Conservation (phyloP, 2,888 invertebrate species). For the Meiosimyza decipiens region DNA sequence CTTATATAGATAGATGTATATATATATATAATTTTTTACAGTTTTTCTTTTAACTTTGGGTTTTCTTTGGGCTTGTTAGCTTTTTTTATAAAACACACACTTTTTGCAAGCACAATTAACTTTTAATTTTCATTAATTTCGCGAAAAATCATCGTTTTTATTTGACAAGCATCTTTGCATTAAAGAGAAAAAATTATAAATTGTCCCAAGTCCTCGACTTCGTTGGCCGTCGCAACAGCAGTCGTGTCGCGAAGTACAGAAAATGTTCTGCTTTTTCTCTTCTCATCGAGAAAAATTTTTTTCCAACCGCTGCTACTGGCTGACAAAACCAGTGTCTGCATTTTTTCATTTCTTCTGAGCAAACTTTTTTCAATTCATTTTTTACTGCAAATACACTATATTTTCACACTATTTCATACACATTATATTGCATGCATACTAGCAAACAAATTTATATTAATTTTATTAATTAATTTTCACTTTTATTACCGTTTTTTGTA, state of each 20-base stretch:
- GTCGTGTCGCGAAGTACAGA: constrained; percentile 61
- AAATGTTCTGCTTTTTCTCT: constrained; percentile 51
- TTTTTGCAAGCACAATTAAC: not conserved
- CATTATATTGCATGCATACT: constrained; percentile 51
- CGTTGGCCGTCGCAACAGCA: constrained; percentile 47
- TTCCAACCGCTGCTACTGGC: constrained; percentile 30
- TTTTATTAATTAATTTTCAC: constrained; percentile 55
- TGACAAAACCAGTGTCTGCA: constrained; percentile 39
- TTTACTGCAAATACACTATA: constrained; percentile 53
- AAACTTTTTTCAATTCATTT: constrained; percentile 55
- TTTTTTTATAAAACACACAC: not conserved
- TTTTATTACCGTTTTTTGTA: constrained; percentile 64
- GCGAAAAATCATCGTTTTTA: not conserved
- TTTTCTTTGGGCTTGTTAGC: not conserved
- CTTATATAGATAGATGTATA: not conserved
- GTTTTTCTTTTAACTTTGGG: not conserved
- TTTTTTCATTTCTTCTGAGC: constrained; percentile 2
- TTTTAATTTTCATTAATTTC: not conserved
- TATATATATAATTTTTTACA: not conserved
- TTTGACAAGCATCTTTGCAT: not conserved
- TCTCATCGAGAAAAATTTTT: constrained; percentile 39
- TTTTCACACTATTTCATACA: constrained; percentile 45
- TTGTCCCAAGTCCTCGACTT: constrained; percentile 45
- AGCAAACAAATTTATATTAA: constrained; percentile 48
- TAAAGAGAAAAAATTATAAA: constrained; percentile 34